Evolutionary conservation across 2,113 vertebrate species (phyloP).

Genomic region (Gobius niger): DNA sequence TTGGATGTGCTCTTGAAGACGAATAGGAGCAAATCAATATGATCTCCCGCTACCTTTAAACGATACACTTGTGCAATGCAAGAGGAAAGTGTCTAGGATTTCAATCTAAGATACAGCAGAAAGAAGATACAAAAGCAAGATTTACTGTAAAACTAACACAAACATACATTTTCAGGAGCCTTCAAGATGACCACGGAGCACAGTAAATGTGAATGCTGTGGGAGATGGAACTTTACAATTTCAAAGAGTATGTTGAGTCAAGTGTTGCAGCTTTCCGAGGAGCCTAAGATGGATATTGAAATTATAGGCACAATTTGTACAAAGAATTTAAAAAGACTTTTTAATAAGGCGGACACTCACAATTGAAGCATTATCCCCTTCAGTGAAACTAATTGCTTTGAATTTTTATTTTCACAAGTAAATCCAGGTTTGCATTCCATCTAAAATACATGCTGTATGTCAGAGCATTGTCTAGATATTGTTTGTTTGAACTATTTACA

Average conservation of each 20-base stretch:
- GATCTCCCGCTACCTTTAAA: conserved; percentile 1
- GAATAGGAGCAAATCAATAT: conserved; percentile 7
- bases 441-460: too few species aligned
- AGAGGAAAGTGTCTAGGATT: neutral
- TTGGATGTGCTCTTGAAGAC: neutral
- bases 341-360: too few species aligned
- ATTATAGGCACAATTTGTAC: too few species aligned
- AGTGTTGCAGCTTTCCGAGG: too few species aligned
- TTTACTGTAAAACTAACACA: neutral
- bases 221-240: neutral
- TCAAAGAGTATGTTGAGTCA: neutral
- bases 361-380: too few species aligned
- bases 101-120: neutral
- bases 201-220: neutral
- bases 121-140: neutral
- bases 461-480: too few species aligned
- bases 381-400: too few species aligned
- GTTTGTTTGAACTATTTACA: too few species aligned
- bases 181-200: neutral
- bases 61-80: neutral
- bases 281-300: too few species aligned
- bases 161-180: neutral
- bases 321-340: too few species aligned
- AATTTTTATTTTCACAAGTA: too few species aligned
- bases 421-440: too few species aligned